Base-by-base conservation (phyloP, 1,140 invertebrate genomes). In the Aphidius ervi region DNA sequence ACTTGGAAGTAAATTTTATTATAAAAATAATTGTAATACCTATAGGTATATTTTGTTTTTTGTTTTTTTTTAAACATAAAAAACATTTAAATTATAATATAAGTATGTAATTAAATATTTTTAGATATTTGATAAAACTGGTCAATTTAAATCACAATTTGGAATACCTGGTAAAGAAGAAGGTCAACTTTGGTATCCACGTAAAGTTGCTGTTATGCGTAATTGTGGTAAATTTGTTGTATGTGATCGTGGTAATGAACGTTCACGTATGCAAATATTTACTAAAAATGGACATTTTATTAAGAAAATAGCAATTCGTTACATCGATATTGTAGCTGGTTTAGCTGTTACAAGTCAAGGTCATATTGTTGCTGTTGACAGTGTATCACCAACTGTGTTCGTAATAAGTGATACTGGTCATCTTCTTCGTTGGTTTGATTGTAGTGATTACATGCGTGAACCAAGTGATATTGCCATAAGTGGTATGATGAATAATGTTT, bases 261-360 rank as follows among this genome's bases (percentile, higher is more conserved):
- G 95, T 56, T 96, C 94, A 0, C 87, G 95, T 42, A 97, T 98
- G 93, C 96, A 98, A 76, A 95, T 98, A 65, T 98, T 92, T 70
- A 92, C 89, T 20, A 92, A 91, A 66, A 91, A 88, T 74, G 90
- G 90, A 16, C 89, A 92, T 69, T 93, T 92, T 73, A 83, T 97
- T 59, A 94, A 94, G 77, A 96, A 96, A 75, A 97, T 97, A 69
- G 92, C 93, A 48, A 93, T 93, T 63, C 81, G 93, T 61, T 97
- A 96, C 76, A 97, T 98, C 71, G 95, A 98, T 73, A 98, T 98
- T 67, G 94, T 98, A n/a, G 95, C 95, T 66, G 94, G 95, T 46
- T 80, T 98, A 67, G 94, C 94, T 16, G 93, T 97, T 9, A 95
- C 92, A 40, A 83, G 86, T 56, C 86, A 93, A 74, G 93, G 93